These are phyloP conservation scores for Umimayanthus kanabou DNA, from an alignment of 92 coral and sea anemone species.

Conservation along the genomic window DNA sequence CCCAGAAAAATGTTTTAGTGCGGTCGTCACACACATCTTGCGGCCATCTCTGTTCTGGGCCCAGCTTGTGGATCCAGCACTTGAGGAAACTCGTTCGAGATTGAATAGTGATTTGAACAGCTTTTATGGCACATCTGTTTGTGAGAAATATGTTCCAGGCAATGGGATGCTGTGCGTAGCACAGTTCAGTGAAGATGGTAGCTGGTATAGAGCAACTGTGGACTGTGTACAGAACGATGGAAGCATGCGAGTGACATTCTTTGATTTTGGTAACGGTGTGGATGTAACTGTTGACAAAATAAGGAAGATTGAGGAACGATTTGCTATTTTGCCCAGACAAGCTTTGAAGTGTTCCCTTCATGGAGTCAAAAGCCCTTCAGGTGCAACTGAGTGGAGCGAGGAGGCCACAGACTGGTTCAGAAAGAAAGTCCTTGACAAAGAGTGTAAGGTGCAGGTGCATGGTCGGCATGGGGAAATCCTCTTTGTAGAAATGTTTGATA, in stretches of 20 bases:
- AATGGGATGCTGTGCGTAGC: slow-evolving; percentile 85
- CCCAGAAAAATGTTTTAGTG: slow-evolving; percentile 50
- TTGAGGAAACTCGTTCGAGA: slow-evolving; percentile 55
- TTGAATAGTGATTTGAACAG: slow-evolving; percentile 51
- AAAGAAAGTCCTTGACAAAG: slow-evolving; percentile 60
- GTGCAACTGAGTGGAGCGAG: slow-evolving; percentile 63
- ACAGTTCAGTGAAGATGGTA: slow-evolving; percentile 69
- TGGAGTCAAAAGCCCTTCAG: slow-evolving; percentile 50
- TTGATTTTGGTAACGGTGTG: slow-evolving; percentile 94
- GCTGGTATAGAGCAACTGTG: slow-evolving; percentile 87
- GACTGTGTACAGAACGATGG: slow-evolving; percentile 77
- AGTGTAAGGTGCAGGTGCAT: slow-evolving; percentile 54
- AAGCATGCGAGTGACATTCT: slow-evolving; percentile 69
- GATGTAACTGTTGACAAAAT: slow-evolving; percentile 70
- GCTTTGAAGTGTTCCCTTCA: slow-evolving; percentile 74
- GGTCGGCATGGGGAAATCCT: slow-evolving; percentile 39
- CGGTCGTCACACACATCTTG: slow-evolving; percentile 66
- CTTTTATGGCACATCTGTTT: slow-evolving; percentile 59
- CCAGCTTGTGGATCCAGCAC: slow-evolving; percentile 61
- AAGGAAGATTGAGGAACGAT: slow-evolving; percentile 68
- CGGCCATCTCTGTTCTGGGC: slow-evolving; percentile 83
- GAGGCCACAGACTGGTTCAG: slow-evolving; percentile 60
- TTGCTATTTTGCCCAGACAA: slow-evolving; percentile 71
- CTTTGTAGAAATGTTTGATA: slow-evolving; percentile 45
- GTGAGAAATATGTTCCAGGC: slow-evolving; percentile 75